Evolutionary conservation across 2,113 vertebrate genomes (phyloP), one percentile per base, ranked within the genome.

Genomic region (Brachypodius melanocephalos): DNA sequence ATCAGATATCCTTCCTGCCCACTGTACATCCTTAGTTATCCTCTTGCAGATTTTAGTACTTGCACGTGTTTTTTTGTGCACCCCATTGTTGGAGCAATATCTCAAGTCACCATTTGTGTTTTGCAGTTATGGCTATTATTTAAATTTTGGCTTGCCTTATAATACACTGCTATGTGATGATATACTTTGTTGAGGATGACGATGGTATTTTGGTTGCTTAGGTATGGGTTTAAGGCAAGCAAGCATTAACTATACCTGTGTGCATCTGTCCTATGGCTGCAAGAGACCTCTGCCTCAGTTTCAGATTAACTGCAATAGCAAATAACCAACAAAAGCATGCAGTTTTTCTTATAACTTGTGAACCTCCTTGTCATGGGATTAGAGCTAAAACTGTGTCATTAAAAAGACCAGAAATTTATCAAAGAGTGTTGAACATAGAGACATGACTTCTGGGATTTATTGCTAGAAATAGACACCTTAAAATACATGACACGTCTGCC

Each of bases 21-120:
- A 0, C 8, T 69, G 2, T 58, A 29, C 0, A 3, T 38, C 12
- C 9, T 20, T 36, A 59, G 22, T 12, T 87, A 8, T 87, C 8
- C 36, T 69, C 29, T 71, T 74, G 25, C 6, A 46, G 24, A 26
- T 67, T 78, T 89, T 75, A 55, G 8, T 59, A 21, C 65, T 62
- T 58, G 26, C 15, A 85, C 3, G 3, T 52, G 7, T 9, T 58
- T 73, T 90, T 12, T 20, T 40, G 22, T 38, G 17, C 10, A 45
- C 48, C 21, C 4, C 3, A 7, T 68, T 73, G 52, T 9, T 84
- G 54, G 80, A 84, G 5, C 13, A 8, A 0, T 45, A 51, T 55
- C 11, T 32, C 10, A 73, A 69, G 10, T 62, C 17, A 54, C 8
- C 6, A 12, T 40, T 69, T 61, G 1, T 25, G 4, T 59, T 85